Percentiles rank a stretch among this genome's conserved stretches.
Conservation (phyloP, 2,113 vertebrate species). For the Sinocyclocheilus maitianheensis region DNA sequence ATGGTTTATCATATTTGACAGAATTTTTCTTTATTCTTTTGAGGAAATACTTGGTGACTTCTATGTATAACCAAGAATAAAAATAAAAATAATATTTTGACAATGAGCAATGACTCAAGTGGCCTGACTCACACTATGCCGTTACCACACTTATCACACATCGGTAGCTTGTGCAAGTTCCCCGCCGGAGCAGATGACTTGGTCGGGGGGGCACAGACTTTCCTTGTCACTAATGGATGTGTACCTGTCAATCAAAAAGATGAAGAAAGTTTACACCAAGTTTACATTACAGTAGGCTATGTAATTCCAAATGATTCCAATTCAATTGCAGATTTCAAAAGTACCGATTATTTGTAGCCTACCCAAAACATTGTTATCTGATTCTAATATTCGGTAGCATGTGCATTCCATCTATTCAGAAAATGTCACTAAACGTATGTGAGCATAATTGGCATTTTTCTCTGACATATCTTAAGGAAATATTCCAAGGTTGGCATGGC, state of each 20-base stretch:
- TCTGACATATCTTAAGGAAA: neutral
- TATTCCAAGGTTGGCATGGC: neutral
- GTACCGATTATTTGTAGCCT: neutral
- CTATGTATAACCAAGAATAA: too few relatives aligned
- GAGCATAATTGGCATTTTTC: neutral
- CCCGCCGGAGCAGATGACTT: constrained; percentile 76
- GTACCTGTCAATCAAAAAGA: constrained; percentile 76
- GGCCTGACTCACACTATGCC: constrained; percentile 90
- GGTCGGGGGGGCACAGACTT: constrained; percentile 86
- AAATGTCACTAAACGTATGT: neutral
- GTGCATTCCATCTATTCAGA: neutral
- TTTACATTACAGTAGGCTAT: too few relatives aligned
- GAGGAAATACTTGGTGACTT: too few relatives aligned
- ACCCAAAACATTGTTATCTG: too few relatives aligned
- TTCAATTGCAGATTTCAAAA: neutral
- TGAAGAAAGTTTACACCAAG: too few relatives aligned
- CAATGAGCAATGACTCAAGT: too few relatives aligned
- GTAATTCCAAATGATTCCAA: neutral
- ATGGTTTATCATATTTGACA: too few relatives aligned
- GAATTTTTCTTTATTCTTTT: too few relatives aligned
- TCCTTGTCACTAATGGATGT: constrained; percentile 85
- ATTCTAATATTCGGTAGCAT: neutral
- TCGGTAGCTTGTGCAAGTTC: constrained; percentile 88
- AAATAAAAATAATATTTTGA: too few relatives aligned
- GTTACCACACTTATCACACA: constrained; percentile 88